phyloP scores from a whole-genome alignment of 1,140 invertebrate genomes.

The Drosophila arawakana region DNA sequence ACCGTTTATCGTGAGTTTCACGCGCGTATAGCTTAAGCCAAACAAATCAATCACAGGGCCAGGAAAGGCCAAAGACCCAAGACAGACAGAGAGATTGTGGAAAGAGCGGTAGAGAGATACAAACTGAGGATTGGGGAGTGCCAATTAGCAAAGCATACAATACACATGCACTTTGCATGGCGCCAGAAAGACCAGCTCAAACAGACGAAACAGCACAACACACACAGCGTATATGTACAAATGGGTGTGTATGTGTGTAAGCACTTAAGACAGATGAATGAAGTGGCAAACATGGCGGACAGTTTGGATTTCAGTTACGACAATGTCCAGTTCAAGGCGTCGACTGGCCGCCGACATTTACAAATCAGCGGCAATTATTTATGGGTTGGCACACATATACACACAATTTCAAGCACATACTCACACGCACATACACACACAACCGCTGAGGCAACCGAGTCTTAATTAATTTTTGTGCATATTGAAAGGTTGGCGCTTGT shows the following conservation, averaged over 20 bases:
- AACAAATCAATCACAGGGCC: slow-evolving; percentile 72
- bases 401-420: background rate
- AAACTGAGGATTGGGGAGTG: slow-evolving; percentile 4
- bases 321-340: slow-evolving; percentile 49
- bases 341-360: slow-evolving; percentile 69
- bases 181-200: slow-evolving; percentile 48
- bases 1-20: slow-evolving; percentile 76
- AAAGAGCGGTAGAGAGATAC: background rate
- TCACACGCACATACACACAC: background rate
- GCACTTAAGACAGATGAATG: slow-evolving; percentile 81
- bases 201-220: slow-evolving; percentile 4
- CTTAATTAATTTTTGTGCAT: slow-evolving; percentile 50
- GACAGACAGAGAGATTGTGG: background rate
- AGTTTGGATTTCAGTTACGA: slow-evolving; percentile 54
- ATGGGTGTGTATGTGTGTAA: slow-evolving; percentile 29
- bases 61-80: background rate
- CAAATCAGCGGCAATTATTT: slow-evolving; percentile 75
- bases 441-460: background rate
- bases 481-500: slow-evolving; percentile 29
- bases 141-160: slow-evolving; percentile 78
- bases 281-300: slow-evolving; percentile 76
- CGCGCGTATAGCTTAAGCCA: slow-evolving; percentile 66
- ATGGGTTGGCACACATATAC: slow-evolving; percentile 46
- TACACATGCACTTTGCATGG: slow-evolving; percentile 73
- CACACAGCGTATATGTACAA: slow-evolving; percentile 10